Evolutionary conservation across 2,888 invertebrate genomes (phyloP), one percentile per base, ranked within the genome.

Genomic region (Philereme transversata): DNA sequence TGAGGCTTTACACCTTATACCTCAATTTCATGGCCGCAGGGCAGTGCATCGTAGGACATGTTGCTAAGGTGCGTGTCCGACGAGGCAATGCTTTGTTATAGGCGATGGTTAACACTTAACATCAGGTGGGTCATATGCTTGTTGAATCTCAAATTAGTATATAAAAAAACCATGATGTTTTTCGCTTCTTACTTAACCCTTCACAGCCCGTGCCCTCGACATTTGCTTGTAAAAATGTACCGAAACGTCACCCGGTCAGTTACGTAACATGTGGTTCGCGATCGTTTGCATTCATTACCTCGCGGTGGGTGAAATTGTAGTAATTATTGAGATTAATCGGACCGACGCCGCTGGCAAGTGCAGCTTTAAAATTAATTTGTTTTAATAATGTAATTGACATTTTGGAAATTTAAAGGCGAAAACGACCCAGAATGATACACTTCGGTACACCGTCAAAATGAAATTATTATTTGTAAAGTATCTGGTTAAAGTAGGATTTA

Each of bases 221-320:
- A 86, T 85, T 84, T 83, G 77, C 75, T 68, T 72, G 71, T 76
- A 79, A 78, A 78, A 78, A 79, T 83, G 82, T 82, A 79, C 79
- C 84, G 76, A 84, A 85, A 81, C 77, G 70, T 65, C 78, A 77
- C 77, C 74, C 76, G 77, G 60, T 64, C 57, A 74, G 72, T 88
- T 87, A 72, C 78, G 79, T 75, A 88, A 88, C 77, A 77, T 77
- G 77, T 75, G 78, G 70, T 67, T 75, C 76, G 73, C 79, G 80
- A 87, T 84, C 84, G 82, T 85, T 82, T 81, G 74, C 78, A 74
- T 78, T 77, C 79, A 79, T 86, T 83, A 47, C 22, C 51, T 51
- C 59, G 49, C 4, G 7, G 62, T 58, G 62, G 76, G 73, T 72
- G 76, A 78, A 79, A 79, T 79, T 73, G 66, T 65, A 62, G 64